These are phyloP conservation scores for Neosilurus hyrtlii DNA, from an alignment of 2,797 vertebrate species.

Conservation along the genomic window DNA sequence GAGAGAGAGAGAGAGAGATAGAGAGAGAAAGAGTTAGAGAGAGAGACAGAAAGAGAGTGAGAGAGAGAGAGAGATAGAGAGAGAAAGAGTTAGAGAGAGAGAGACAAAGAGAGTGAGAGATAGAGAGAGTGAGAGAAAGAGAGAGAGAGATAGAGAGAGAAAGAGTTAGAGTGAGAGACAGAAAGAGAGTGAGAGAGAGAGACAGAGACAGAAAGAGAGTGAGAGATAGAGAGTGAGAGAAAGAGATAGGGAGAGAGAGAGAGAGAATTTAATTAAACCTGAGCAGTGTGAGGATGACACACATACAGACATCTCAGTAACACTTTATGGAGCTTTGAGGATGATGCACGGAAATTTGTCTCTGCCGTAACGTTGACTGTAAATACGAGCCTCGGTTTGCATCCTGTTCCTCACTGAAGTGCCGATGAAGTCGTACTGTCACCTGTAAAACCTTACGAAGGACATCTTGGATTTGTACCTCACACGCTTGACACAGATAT, in stretches of 20 bases:
- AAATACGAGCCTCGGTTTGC: neutral
- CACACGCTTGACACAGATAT: no score
- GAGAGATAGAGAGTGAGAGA: neutral
- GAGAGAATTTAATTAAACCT: neutral
- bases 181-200: neutral
- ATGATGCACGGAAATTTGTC: neutral
- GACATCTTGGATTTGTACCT: neutral
- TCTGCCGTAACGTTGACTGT: neutral
- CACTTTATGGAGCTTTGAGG: neutral
- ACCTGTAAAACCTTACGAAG: neutral
- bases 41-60: no score
- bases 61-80: no score
- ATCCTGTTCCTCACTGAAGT: neutral
- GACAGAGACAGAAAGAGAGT: no score
- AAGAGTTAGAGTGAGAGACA: no score
- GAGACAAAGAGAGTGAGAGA: no score
- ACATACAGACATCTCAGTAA: neutral
- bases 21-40: no score
- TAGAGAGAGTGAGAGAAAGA: no score
- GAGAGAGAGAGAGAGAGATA: neutral
- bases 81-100: no score
- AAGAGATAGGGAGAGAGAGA: neutral
- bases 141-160: no score
- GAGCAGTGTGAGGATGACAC: neutral
- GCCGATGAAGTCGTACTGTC: neutral